These are phyloP conservation scores for Eucidaris tribuloides DNA, from an alignment of 35 echinoderm and acorn worm species.

Conservation along the genomic window DNA sequence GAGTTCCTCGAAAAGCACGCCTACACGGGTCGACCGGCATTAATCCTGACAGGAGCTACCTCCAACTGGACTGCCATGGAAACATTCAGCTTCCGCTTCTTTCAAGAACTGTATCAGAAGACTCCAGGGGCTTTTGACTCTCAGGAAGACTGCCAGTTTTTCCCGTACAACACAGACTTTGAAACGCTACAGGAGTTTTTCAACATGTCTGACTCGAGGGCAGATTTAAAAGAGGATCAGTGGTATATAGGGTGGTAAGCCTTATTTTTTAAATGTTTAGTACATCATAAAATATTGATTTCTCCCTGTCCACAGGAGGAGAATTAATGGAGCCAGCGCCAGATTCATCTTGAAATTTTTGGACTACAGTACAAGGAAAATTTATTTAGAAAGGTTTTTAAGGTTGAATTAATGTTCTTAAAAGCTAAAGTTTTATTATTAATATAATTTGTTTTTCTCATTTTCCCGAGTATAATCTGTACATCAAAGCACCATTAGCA, in stretches of 20 bases:
- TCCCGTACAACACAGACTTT: conserved; percentile 83
- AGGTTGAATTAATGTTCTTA: too few relatives aligned
- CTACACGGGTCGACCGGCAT: conserved; percentile 71
- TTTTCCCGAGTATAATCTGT: too few relatives aligned
- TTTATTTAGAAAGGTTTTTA: too few relatives aligned
- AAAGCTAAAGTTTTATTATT: too few relatives aligned
- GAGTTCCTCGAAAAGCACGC: conserved; percentile 68
- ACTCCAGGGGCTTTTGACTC: conserved; percentile 34
- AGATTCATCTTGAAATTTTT: too few relatives aligned
- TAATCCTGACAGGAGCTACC: conserved; percentile 51
- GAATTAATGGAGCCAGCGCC: too few relatives aligned
- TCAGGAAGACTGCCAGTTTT: conserved; percentile 74
- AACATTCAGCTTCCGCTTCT: conserved; percentile 67
- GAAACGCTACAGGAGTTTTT: conserved; percentile 53
- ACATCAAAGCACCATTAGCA: too few relatives aligned
- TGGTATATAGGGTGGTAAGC: conserved; percentile 98
- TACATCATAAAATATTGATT: too few relatives aligned
- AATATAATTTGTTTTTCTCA: too few relatives aligned
- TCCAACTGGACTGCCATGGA: conserved; percentile 72
- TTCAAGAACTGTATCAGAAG: conserved; percentile 60
- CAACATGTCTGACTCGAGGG: conserved; percentile 64
- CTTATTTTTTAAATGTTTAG: too few relatives aligned
- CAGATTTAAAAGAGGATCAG: conserved; percentile 27
- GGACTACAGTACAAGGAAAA: too few relatives aligned
- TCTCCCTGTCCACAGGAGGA: too few relatives aligned